Conservation (phyloP, 1,140 invertebrate species). For the Brachionus paranguensis region DNA sequence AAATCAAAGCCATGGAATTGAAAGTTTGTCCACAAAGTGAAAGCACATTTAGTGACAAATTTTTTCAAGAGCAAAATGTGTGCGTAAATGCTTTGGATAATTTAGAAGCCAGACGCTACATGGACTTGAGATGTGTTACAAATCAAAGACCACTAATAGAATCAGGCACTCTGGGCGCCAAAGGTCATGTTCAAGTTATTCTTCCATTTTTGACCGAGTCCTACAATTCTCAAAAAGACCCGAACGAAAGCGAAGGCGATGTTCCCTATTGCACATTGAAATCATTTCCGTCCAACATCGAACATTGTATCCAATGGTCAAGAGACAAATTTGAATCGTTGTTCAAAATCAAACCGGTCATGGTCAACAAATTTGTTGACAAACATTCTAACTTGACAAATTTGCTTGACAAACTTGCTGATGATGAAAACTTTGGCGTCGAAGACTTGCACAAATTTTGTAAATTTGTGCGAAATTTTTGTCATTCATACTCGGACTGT, state of each 20-base stretch:
- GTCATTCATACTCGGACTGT: constrained; percentile 48
- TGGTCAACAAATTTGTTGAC: constrained; percentile 53
- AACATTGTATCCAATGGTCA: constrained; percentile 56
- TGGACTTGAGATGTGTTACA: constrained; percentile 42
- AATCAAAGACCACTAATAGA: constrained; percentile 41
- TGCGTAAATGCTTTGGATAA: constrained; percentile 43
- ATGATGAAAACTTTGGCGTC: constrained; percentile 43
- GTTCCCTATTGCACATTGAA: constrained; percentile 56
- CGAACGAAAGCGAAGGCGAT: constrained; percentile 47
- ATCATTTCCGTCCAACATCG: constrained; percentile 54
- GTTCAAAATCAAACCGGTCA: constrained; percentile 52
- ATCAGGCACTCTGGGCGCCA: constrained; percentile 42
- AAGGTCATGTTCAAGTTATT: constrained; percentile 44
- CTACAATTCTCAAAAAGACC: constrained; percentile 47
- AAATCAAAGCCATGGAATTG: constrained; percentile 14
- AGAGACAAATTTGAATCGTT: constrained; percentile 55
- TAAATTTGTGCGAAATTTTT: constrained; percentile 45
- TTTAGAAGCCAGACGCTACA: constrained; percentile 42
- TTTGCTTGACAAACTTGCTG: constrained; percentile 46
- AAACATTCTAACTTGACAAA: constrained; percentile 42
- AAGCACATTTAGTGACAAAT: constrained; percentile 40
- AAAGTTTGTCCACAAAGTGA: constrained; percentile 35
- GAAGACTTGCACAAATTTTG: constrained; percentile 48
- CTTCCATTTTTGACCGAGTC: constrained; percentile 42
- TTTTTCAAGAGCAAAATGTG: constrained; percentile 41